Evolutionary conservation across 2,113 vertebrate species (phyloP).

Genomic region (Butastur rufipennis): DNA sequence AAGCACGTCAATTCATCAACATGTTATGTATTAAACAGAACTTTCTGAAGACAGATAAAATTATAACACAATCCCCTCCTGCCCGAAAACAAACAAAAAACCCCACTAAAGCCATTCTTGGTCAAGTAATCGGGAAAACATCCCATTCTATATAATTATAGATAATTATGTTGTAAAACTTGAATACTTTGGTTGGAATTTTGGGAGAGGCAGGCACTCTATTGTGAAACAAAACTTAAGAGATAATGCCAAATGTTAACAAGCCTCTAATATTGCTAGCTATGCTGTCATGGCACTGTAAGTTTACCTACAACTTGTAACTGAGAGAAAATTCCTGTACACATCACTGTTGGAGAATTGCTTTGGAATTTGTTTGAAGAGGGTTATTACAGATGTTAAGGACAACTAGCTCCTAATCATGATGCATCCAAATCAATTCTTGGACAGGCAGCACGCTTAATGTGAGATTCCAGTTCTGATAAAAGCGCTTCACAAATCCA

Average conservation of each 20-base stretch:
- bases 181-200: slow-evolving; percentile 35
- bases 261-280: slow-evolving; percentile 6
- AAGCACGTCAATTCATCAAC: neutral
- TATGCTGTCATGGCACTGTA: neutral
- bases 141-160: slow-evolving; percentile 30
- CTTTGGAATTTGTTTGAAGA: slow-evolving; percentile 7
- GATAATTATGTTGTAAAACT: slow-evolving; percentile 42
- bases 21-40: neutral
- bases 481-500: neutral
- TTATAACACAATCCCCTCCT: neutral
- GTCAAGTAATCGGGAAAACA: slow-evolving; percentile 24
- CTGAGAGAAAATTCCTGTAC: neutral
- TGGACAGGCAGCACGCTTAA: neutral
- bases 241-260: slow-evolving; percentile 10
- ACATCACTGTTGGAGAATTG: neutral
- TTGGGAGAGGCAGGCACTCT: slow-evolving; percentile 41
- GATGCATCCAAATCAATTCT: neutral
- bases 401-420: neutral
- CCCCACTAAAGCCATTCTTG: neutral
- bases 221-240: slow-evolving; percentile 36
- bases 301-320: neutral
- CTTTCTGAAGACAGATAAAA: neutral
- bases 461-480: neutral
- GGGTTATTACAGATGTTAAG: neutral
- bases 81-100: neutral